phyloP scores from a whole-genome alignment of 2,888 invertebrate genomes.

The Acronicta psi region DNA sequence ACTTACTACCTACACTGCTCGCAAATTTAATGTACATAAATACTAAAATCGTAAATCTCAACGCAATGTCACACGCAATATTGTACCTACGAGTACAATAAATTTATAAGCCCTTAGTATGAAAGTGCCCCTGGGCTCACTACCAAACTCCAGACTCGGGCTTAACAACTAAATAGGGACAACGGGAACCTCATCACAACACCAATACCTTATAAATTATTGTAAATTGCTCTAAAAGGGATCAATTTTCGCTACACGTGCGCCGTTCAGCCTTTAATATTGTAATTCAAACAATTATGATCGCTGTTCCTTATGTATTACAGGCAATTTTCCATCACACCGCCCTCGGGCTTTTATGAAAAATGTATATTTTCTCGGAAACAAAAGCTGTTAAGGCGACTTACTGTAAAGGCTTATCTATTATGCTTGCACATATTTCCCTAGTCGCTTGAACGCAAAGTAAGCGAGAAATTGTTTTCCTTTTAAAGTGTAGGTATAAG shows the following conservation, averaged over 20 bases:
- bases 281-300: slow-evolving; percentile 73
- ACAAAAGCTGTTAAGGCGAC: slow-evolving; percentile 81
- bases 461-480: slow-evolving; percentile 84
- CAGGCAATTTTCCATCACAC: slow-evolving; percentile 76
- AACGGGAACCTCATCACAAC: slow-evolving; percentile 54
- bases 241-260: slow-evolving; percentile 68
- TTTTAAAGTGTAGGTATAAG: slow-evolving; percentile 67
- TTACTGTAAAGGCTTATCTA: slow-evolving; percentile 80
- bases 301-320: slow-evolving; percentile 67
- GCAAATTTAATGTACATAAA: no score
- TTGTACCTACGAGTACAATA: neutral
- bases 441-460: slow-evolving; percentile 79
- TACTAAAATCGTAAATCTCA: neutral
- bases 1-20: no score
- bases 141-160: neutral
- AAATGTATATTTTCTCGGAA: slow-evolving; percentile 81
- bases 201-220: slow-evolving; percentile 65
- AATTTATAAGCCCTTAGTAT: slow-evolving; percentile 1
- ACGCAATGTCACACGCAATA: neutral
- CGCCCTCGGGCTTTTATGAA: slow-evolving; percentile 68
- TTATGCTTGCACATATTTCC: slow-evolving; percentile 79
- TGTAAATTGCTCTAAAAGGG: slow-evolving; percentile 70
- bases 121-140: neutral
- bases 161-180: slow-evolving; percentile 15
- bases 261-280: slow-evolving; percentile 57